phyloP scores from a whole-genome alignment of 2,888 invertebrate species.

The Cantharis nigra region DNA sequence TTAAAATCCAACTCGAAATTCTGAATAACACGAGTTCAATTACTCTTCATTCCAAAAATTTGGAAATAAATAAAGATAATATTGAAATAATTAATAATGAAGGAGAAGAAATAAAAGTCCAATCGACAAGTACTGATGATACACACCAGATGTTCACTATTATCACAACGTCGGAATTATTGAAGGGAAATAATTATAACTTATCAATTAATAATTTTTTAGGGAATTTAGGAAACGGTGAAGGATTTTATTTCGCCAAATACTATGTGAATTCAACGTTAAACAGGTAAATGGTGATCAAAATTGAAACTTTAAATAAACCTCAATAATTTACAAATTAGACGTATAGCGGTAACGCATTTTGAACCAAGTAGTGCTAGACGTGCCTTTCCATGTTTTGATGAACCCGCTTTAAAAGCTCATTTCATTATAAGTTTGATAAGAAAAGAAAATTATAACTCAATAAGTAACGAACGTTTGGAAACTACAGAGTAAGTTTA shows the following conservation, averaged over 20 bases:
- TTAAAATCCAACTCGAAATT: slow-evolving; percentile 14
- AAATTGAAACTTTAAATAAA: not conserved
- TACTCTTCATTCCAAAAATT: slow-evolving; percentile 18
- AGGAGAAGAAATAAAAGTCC: not conserved
- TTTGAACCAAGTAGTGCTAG: slow-evolving; percentile 69
- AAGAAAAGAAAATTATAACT: slow-evolving; percentile 20
- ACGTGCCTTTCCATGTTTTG: slow-evolving; percentile 75
- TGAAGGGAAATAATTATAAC: not conserved
- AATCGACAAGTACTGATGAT: not conserved
- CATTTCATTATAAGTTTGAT: slow-evolving; percentile 53
- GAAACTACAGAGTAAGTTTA: slow-evolving; percentile 6
- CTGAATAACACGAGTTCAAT: slow-evolving; percentile 13
- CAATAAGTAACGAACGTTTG: slow-evolving; percentile 13
- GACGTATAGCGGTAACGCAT: slow-evolving; percentile 62
- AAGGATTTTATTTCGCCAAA: slow-evolving; percentile 5
- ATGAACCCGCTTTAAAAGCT: slow-evolving; percentile 59
- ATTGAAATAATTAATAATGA: not conserved
- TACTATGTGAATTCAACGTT: not conserved
- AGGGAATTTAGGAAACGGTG: not conserved
- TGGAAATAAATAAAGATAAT: not conserved
- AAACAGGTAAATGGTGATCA: not conserved
- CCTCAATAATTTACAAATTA: not conserved
- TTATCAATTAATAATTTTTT: not conserved
- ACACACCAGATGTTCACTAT: not conserved
- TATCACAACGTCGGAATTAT: not conserved